phyloP scores from a whole-genome alignment of 2,888 invertebrate genomes.

The Luperina nickerlii region DNA sequence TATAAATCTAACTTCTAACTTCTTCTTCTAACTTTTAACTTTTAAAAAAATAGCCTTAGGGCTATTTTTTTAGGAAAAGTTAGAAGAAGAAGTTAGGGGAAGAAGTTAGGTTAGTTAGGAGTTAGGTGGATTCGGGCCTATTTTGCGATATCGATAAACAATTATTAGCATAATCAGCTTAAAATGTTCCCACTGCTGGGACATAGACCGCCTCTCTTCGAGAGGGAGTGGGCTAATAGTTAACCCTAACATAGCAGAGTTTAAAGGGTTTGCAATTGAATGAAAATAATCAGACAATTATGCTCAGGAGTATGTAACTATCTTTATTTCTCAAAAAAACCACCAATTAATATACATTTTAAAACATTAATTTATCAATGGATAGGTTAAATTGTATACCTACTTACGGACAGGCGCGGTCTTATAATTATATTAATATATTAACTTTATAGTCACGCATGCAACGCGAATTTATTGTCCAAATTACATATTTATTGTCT shows the following conservation, averaged over 20 bases:
- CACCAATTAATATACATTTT: slow-evolving; percentile 88
- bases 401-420: slow-evolving; percentile 75
- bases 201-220: too few species aligned
- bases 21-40: too few species aligned
- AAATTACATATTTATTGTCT: slow-evolving; percentile 68
- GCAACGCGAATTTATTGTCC: slow-evolving; percentile 68
- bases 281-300: slow-evolving; percentile 79
- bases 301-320: slow-evolving; percentile 89
- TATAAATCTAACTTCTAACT: too few species aligned
- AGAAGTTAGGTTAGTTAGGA: too few species aligned
- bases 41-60: too few species aligned
- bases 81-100: too few species aligned
- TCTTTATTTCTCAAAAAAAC: slow-evolving; percentile 87
- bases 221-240: too few species aligned
- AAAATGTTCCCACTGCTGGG: too few species aligned
- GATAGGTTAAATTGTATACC: slow-evolving; percentile 80
- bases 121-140: too few species aligned
- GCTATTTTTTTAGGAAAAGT: too few species aligned
- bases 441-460: slow-evolving; percentile 50
- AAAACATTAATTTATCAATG: slow-evolving; percentile 82
- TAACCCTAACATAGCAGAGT: neutral
- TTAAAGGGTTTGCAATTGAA: slow-evolving; percentile 23
- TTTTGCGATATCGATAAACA: too few species aligned
- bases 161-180: too few species aligned
- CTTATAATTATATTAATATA: slow-evolving; percentile 55